Percentiles rank a stretch among this genome's conserved stretches.
These are phyloP conservation scores for Gymnothorax javanicus DNA, from an alignment of 2,797 vertebrate genomes.

Conservation along the genomic window DNA sequence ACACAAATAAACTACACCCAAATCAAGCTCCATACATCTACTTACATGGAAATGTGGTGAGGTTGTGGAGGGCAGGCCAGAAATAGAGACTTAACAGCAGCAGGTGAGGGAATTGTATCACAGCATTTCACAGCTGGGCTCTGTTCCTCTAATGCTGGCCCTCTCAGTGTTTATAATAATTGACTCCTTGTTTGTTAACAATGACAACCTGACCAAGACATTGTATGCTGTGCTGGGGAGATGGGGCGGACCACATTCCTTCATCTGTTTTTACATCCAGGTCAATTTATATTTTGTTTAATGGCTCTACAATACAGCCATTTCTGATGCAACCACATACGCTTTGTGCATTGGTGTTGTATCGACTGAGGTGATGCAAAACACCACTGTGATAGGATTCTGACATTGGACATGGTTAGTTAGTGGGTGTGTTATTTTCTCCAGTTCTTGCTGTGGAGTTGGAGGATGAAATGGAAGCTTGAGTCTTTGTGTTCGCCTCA, in stretches of 20 bases:
- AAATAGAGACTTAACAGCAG: not conserved
- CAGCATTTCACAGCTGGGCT: constrained; percentile 1
- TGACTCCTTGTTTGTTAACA: constrained; percentile 6
- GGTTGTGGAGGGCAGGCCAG: not conserved
- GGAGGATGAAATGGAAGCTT: not conserved
- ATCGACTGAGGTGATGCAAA: not conserved
- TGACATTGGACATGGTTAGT: not conserved
- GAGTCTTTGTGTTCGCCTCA: not conserved
- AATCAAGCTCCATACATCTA: not conserved
- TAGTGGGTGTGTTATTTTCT: not conserved
- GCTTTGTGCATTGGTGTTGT: not conserved
- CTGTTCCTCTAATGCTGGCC: not conserved
- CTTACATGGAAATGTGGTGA: not conserved
- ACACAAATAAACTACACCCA: not conserved
- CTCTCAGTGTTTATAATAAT: not conserved
- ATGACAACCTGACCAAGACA: not conserved
- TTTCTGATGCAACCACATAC: not conserved
- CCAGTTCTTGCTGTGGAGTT: not conserved
- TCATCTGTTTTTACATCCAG: not conserved
- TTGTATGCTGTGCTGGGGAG: not conserved
- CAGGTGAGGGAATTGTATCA: not conserved
- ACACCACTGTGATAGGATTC: not conserved
- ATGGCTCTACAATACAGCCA: not conserved
- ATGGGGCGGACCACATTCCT: not conserved
- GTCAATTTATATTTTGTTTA: constrained; percentile 6